Conservation (phyloP, 1,140 invertebrate species). For the Drosophila bocki region DNA sequence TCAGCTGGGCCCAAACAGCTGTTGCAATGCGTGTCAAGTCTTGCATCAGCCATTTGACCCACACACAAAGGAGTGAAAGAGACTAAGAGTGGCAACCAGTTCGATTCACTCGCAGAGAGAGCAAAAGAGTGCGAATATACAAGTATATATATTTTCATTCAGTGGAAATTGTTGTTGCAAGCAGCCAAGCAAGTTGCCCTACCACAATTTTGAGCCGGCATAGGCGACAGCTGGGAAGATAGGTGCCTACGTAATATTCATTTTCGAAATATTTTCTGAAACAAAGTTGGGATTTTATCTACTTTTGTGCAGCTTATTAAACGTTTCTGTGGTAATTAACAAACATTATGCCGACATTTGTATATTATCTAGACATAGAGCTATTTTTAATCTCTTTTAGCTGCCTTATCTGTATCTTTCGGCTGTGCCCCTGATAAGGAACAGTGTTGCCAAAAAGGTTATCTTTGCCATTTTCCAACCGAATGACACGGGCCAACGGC, state of each 20-base stretch:
- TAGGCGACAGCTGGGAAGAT: not conserved
- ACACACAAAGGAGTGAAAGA: slow-evolving; percentile 18
- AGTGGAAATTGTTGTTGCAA: slow-evolving; percentile 7
- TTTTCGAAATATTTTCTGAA: not conserved
- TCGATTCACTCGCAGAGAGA: slow-evolving; percentile 3
- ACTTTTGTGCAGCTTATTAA: not conserved
- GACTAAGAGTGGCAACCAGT: slow-evolving; percentile 37
- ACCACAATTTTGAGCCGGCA: not conserved
- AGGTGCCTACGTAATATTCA: too few species aligned
- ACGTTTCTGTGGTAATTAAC: not conserved
- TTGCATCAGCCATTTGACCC: slow-evolving; percentile 73
- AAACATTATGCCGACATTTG: not conserved
- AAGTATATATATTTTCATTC: not conserved
- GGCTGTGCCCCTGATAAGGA: slow-evolving; percentile 18
- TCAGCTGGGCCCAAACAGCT: slow-evolving; percentile 61
- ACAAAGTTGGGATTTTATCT: not conserved
- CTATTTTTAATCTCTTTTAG: slow-evolving; percentile 10
- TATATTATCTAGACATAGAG: not conserved
- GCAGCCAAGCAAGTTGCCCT: slow-evolving; percentile 27
- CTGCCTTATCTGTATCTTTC: slow-evolving; percentile 16
- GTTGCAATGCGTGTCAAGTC: slow-evolving; percentile 62
- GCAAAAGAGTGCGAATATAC: slow-evolving; percentile 28
- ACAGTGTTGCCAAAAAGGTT: not conserved
- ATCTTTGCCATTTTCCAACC: slow-evolving; percentile 16
- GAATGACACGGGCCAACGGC: not conserved